A percentile compares a stretch with the other conserved stretches of the same genome.
Evolutionary conservation across 2,797 vertebrate genomes (phyloP).

Genomic region (Oreochromis grahami): DNA sequence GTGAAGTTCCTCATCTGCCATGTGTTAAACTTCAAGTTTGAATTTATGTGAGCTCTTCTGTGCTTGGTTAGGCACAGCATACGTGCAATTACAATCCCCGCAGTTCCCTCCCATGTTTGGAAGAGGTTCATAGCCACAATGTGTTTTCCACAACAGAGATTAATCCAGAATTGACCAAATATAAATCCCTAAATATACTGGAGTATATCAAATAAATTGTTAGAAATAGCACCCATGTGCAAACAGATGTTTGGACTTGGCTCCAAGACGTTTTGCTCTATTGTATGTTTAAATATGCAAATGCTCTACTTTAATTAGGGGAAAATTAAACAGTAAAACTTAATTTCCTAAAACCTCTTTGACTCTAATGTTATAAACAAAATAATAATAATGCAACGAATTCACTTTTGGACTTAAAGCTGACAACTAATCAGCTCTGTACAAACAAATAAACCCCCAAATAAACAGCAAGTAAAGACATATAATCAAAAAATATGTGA

Average conservation of each 20-base stretch:
- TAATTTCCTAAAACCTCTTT: not conserved
- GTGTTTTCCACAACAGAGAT: slow-evolving; percentile 66
- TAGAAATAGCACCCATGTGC: slow-evolving; percentile 58
- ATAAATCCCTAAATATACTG: slow-evolving; percentile 62
- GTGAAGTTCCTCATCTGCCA: slow-evolving; percentile 32
- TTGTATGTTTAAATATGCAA: not conserved
- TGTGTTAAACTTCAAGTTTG: slow-evolving; percentile 32
- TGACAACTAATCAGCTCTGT: not conserved
- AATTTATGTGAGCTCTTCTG: slow-evolving; percentile 57
- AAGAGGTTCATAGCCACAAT: slow-evolving; percentile 54
- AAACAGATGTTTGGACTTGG: slow-evolving; percentile 51
- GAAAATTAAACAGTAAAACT: not conserved
- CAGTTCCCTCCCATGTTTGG: slow-evolving; percentile 58
- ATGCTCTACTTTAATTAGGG: not conserved
- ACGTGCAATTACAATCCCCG: slow-evolving; percentile 57
- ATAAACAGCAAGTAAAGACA: not conserved
- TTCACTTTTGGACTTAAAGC: not conserved
- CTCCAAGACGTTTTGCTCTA: not conserved
- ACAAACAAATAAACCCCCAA: not conserved
- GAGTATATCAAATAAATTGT: slow-evolving; percentile 52
- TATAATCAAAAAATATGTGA: not conserved
- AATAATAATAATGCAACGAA: not conserved
- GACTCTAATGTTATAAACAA: not conserved
- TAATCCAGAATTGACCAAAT: slow-evolving; percentile 61
- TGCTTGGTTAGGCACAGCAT: slow-evolving; percentile 62